Evolutionary conservation across 2,113 vertebrate species (phyloP), one percentile per base, ranked within the genome.

Genomic region (Pituophis catenifer): DNA sequence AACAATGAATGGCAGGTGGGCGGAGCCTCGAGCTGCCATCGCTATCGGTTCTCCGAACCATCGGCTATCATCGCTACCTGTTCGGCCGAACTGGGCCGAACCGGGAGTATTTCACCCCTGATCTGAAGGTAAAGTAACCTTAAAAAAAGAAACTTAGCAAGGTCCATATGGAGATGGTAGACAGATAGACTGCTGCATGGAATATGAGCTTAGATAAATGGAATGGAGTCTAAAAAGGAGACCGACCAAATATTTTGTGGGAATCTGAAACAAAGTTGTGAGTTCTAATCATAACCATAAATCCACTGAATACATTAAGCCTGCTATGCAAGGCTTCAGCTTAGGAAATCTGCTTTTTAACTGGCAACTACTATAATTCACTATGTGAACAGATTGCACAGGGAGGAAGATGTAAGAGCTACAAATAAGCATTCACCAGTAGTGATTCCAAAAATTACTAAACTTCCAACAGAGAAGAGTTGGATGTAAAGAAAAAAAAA

Each of bases 281-380:
- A 94, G 91, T 88, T 91, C 89, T 96, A 93, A 89, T 4, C 0
- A 9, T 13, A 19, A 92, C 90, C 85, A 90, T 96, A 94, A 93
- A 93, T 95, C 91, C 94, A 89, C 0, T 0, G 90, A 86, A 96
- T 91, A 95, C 95, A 90, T 62, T 0, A 5, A 93, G 93, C 95
- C 94, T 96, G 94, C 0, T 9, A 70, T 96, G 85, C 96, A 95
- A 96, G 97, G 95, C 97, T 96, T 96, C 93, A 95, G 95, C 96
- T 96, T 97, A 97, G 81, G 94, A 96, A 97, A 96, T 97, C 96
- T 97, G 97, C 94, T 97, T 97, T 97, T 95, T 97, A 97, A 97
- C 97, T 95, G 89, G 93, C 75, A 1, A 96, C 95, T 97, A 97
- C 95, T 96, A 93, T 96, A 97, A 97, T 96, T 95, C 94, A 96